phyloP scores from a whole-genome alignment of 2,888 invertebrate species.

The Chrysomela aeneicollis region DNA sequence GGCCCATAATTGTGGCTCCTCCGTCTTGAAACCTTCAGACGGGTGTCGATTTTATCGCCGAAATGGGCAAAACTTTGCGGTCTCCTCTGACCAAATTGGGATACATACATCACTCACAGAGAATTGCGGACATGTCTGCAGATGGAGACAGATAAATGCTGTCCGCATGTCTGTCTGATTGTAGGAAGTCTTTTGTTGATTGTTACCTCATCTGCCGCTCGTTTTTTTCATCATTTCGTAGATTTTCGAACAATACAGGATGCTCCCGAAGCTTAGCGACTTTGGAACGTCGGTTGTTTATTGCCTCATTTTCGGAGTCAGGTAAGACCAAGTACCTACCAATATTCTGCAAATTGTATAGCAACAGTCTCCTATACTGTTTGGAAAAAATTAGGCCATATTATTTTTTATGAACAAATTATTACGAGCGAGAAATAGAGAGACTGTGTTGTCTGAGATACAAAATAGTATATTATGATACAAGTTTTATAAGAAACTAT shows the following conservation, averaged over 20 bases:
- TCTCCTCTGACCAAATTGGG: conserved; percentile 44
- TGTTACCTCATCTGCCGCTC: conserved; percentile 44
- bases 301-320: not conserved
- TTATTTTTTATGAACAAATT: no score
- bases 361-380: no score
- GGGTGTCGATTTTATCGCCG: conserved; percentile 40
- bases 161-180: conserved; percentile 47
- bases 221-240: conserved; percentile 20
- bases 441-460: no score
- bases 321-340: not conserved
- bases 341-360: no score
- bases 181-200: conserved; percentile 46
- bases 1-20: conserved; percentile 26
- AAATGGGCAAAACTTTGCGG: conserved; percentile 43
- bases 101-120: conserved; percentile 42
- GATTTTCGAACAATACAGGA: conserved; percentile 17
- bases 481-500: no score
- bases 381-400: no score
- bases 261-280: conserved; percentile 1
- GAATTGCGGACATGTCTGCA: conserved; percentile 45
- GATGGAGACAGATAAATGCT: conserved; percentile 53
- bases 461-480: no score
- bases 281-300: conserved; percentile 10
- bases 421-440: no score
- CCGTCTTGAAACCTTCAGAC: conserved; percentile 11